A percentile compares a stretch with the other conserved stretches of the same genome.
phyloP scores from a whole-genome alignment of 2,113 vertebrate genomes.

The Leptobrachium leishanense region DNA sequence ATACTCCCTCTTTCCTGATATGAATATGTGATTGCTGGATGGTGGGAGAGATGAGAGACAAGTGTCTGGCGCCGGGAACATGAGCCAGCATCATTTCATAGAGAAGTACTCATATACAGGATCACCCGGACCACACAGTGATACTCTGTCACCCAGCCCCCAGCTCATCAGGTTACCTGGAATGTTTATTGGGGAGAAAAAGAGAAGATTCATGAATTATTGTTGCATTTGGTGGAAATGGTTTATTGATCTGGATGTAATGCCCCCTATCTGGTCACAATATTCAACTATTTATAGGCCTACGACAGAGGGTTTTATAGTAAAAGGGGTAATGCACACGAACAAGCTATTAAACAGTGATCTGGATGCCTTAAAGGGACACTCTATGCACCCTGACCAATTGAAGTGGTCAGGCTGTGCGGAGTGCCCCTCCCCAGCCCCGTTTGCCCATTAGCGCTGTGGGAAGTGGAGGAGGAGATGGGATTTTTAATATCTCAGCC shows the following conservation, averaged over 20 bases:
- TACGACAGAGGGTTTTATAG: conserved; percentile 48
- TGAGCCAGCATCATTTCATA: conserved; percentile 41
- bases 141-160: conserved; percentile 13
- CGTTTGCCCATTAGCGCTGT: no score
- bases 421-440: no score
- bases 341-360: neutral
- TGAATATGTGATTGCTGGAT: conserved; percentile 20
- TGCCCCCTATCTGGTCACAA: conserved; percentile 25
- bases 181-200: conserved; percentile 41
- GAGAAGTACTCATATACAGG: conserved; percentile 27
- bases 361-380: no score
- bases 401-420: no score
- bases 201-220: conserved; percentile 38
- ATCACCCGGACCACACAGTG: conserved; percentile 19
- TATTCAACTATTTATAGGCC: conserved; percentile 34
- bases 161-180: conserved; percentile 43
- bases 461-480: no score
- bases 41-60: conserved; percentile 42
- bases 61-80: conserved; percentile 46
- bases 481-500: no score
- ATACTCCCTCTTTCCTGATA: conserved; percentile 6
- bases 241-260: conserved; percentile 36
- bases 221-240: conserved; percentile 46
- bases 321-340: neutral
- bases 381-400: no score